Evolutionary conservation across 1,140 invertebrate genomes (phyloP), one percentile per base, ranked within the genome.

Genomic region (Trichoplusia ni): DNA sequence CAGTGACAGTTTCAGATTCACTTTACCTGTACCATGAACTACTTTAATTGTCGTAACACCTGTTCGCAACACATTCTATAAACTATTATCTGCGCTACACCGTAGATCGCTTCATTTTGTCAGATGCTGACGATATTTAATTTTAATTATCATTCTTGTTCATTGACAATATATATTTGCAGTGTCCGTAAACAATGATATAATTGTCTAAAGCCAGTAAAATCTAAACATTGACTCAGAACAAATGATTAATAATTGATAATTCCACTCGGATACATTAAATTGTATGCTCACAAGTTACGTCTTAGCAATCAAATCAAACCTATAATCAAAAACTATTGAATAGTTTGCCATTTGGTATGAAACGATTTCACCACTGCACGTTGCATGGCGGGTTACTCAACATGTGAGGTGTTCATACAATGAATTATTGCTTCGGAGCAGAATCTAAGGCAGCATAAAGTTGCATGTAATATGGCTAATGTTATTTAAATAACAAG

Each of bases 1-100:
- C 40, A 69, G 25, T 62, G 44, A 66, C 51, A 51, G 79, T 77
- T 76, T 75, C 69, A 74, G 71, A 76, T 69, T 84, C 77, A 77
- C 80, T 84, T 75, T 47, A 75, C 71, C 69, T 51, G 23, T 23
- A n/a, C 38, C 25, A 21, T 62, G 19, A 31, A 62, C 46, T 40
- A 53, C 25, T 21, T 35, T 1, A 27, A 21, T 37, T 29, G 27
- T 56, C 42, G 23, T 56, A 8, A 58, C 21, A 58, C 13, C 38
- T 42, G 37, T 58, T 21, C n/a, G 16, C 37, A 38, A 9, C 49
- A 53, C 49, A n/a, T 42, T 42, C 19, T 23, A 21, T 2, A 27
- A 47, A 47, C n/a, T n/a, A n/a, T n/a, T n/a, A n/a, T n/a, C n/a
- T n/a, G n/a, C n/a, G n/a, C n/a, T n/a, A n/a, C n/a, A n/a, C n/a